phyloP scores from a whole-genome alignment of 2,113 vertebrate species.

The Fregetta grallaria region DNA sequence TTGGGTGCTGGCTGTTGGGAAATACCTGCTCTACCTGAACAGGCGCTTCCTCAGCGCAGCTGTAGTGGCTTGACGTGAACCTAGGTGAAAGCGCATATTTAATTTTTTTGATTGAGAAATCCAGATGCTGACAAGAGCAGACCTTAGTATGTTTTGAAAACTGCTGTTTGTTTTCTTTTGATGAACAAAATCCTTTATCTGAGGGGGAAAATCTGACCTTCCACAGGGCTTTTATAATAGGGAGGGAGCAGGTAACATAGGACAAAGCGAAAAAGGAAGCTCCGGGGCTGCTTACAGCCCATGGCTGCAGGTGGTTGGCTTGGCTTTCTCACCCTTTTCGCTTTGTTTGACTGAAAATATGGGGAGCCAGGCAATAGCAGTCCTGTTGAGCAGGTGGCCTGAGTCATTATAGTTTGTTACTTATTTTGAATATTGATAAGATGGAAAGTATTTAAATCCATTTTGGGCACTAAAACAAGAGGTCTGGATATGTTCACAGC shows the following conservation, averaged over 20 bases:
- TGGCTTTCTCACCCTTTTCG: neutral
- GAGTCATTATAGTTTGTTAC: neutral
- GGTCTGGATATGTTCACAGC: neutral
- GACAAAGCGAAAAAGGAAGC: neutral
- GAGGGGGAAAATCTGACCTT: neutral
- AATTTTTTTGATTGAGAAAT: neutral
- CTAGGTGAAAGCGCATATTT: rapidly evolving
- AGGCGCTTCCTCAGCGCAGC: neutral
- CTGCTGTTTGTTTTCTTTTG: neutral
- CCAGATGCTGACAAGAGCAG: neutral
- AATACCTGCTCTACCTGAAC: conserved; percentile 55
- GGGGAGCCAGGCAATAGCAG: neutral
- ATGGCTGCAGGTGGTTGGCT: neutral
- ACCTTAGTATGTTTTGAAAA: neutral
- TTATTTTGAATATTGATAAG: conserved; percentile 17
- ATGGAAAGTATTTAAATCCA: neutral
- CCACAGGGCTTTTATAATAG: rapidly evolving
- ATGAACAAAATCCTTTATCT: neutral
- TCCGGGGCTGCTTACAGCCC: neutral
- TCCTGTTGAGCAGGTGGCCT: neutral
- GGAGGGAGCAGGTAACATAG: neutral
- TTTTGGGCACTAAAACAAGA: neutral
- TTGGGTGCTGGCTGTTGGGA: neutral
- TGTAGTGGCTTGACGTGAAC: neutral
- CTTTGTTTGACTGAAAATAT: neutral